Evolutionary conservation across 2,797 vertebrate species (phyloP).

Genomic region (Centroberyx gerrardi): DNA sequence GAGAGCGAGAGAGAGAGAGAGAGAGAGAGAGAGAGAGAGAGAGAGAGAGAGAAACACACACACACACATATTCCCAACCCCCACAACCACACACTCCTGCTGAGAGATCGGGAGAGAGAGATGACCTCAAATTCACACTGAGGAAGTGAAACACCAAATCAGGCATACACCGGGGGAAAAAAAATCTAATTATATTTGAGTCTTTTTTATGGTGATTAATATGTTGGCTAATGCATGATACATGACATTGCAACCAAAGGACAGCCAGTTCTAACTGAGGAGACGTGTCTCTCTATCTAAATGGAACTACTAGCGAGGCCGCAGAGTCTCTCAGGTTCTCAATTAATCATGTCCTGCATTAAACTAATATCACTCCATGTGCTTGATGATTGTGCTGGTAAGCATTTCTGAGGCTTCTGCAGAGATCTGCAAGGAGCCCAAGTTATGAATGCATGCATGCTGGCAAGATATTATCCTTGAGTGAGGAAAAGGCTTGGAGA

Average conservation of each 20-base stretch:
- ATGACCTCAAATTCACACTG: constrained; percentile 75
- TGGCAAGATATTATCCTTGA: constrained; percentile 35
- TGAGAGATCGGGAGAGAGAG: constrained; percentile 34
- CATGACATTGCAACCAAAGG: constrained; percentile 67
- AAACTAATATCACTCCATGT: constrained; percentile 66
- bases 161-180: constrained; percentile 47
- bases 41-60: constrained; percentile 55
- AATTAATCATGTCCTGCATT: constrained; percentile 73
- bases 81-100: constrained; percentile 31
- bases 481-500: constrained; percentile 15
- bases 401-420: constrained; percentile 63
- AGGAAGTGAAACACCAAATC: constrained; percentile 64
- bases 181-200: constrained; percentile 72
- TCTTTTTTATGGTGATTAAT: constrained; percentile 79
- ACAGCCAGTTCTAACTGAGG: constrained; percentile 40
- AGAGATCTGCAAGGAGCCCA: constrained; percentile 45
- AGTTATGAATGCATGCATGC: constrained; percentile 53
- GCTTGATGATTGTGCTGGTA: constrained; percentile 55
- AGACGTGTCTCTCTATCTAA: constrained; percentile 50
- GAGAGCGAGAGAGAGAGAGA: constrained; percentile 17
- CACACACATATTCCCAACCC: constrained; percentile 11
- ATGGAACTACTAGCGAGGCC: constrained; percentile 46
- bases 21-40: constrained; percentile 21
- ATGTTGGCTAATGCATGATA: constrained; percentile 76
- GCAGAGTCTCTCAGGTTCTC: constrained; percentile 50